Conservation (phyloP, 2,113 vertebrate genomes). For the Lycaon pictus region DNA sequence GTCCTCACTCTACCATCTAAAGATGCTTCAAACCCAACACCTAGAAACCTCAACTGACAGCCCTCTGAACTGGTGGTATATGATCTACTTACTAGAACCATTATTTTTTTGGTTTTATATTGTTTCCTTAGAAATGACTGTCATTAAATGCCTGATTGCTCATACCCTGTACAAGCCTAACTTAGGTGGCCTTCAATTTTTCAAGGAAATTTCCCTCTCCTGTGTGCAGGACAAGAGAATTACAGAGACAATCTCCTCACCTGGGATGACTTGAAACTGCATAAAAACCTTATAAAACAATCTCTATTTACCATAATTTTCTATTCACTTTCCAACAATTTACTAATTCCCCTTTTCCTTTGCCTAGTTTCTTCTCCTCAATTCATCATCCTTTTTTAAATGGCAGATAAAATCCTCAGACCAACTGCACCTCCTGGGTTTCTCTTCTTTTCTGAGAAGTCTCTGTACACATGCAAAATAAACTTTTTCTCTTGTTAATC, state of each 20-base stretch:
- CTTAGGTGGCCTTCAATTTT: neutral
- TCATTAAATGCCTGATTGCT: neutral
- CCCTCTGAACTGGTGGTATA: neutral
- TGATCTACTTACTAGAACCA: neutral
- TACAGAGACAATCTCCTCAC: neutral
- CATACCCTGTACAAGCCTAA: neutral
- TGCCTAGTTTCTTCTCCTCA: neutral
- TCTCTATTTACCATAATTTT: neutral
- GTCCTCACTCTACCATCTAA: too few species aligned
- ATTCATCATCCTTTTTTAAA: neutral
- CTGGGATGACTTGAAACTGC: neutral
- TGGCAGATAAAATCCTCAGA: neutral
- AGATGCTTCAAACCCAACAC: too few species aligned
- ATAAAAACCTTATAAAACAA: neutral
- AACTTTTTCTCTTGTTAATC: neutral
- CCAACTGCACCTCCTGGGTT: neutral
- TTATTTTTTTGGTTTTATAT: neutral
- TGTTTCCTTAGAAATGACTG: neutral
- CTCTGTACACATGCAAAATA: neutral
- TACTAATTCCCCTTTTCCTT: neutral
- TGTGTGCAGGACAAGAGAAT: neutral
- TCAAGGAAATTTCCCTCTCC: neutral
- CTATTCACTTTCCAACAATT: neutral
- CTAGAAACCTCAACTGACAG: neutral
- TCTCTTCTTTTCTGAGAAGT: neutral